phyloP scores from a whole-genome alignment of 2,797 vertebrate species.

The Chiloscyllium punctatum region DNA sequence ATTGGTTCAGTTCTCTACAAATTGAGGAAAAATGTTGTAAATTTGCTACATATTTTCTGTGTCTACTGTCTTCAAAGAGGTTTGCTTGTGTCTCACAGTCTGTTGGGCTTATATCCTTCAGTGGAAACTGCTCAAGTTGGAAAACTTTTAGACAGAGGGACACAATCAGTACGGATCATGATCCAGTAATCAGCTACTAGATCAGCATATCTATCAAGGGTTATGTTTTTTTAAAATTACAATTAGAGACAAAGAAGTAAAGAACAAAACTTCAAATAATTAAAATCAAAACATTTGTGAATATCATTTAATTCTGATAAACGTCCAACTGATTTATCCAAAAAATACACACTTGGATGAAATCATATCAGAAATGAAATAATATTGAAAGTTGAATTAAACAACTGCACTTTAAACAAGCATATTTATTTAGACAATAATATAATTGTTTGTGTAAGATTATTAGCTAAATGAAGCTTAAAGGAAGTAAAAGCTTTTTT shows the following conservation, averaged over 20 bases:
- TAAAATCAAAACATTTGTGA: background rate
- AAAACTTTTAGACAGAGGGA: background rate
- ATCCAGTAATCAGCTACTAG: background rate
- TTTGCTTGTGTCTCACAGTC: background rate
- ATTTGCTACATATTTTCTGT: background rate
- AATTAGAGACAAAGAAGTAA: background rate
- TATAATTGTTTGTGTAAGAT: background rate
- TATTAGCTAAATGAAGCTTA: background rate
- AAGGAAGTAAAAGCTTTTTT: background rate
- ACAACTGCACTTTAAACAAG: too few relatives aligned
- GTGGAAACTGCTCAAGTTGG: background rate
- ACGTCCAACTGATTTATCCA: background rate
- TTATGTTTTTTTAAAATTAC: background rate
- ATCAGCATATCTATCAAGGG: background rate
- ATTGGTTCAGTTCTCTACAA: background rate
- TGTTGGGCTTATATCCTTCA: background rate
- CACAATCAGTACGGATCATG: background rate
- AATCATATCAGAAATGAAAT: background rate
- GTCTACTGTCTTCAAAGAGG: background rate
- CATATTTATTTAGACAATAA: background rate
- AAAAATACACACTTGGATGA: background rate
- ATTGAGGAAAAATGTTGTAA: background rate
- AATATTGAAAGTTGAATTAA: background rate
- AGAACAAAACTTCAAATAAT: constrained; percentile 2
- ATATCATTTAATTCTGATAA: background rate